These are phyloP conservation scores for Lasioglossum zephyrum DNA, from an alignment of 2,888 invertebrate species.

Conservation along the genomic window DNA sequence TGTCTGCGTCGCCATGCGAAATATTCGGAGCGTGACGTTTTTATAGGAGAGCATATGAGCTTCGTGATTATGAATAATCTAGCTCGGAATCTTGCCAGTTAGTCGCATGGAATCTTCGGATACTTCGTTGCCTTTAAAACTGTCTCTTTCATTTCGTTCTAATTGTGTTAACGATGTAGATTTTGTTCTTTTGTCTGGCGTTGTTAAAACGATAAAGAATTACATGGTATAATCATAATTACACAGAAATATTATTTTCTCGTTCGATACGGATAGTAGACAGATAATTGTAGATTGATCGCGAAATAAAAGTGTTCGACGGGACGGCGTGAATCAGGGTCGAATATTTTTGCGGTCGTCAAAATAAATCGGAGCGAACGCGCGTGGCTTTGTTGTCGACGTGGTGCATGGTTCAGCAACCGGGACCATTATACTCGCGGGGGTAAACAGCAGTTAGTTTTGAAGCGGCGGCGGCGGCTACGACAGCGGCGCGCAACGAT, in stretches of 20 bases:
- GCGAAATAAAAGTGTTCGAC: not conserved
- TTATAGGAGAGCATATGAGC: not conserved
- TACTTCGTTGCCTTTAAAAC: not conserved
- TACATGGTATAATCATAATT: no score
- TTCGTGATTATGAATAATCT: not conserved
- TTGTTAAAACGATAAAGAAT: not conserved
- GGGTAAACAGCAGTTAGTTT: constrained; percentile 64
- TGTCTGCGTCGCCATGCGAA: not conserved
- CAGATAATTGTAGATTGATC: not conserved
- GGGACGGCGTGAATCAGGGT: not conserved
- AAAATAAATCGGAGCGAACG: not conserved
- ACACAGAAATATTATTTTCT: no score
- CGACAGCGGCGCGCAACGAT: constrained; percentile 19
- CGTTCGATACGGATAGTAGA: not conserved
- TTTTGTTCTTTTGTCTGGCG: not conserved
- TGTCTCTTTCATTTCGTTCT: not conserved
- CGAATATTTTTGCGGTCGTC: not conserved
- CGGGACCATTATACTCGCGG: constrained; percentile 2
- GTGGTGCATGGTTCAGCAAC: not conserved
- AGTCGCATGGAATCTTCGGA: not conserved
- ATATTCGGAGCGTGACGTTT: not conserved
- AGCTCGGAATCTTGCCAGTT: constrained; percentile 8
- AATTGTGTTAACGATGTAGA: not conserved
- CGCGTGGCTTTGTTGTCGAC: not conserved
- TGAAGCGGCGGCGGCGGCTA: constrained; percentile 24